Evolutionary conservation across 1,140 invertebrate genomes (phyloP).

Genomic region (Trinorchestia longiramus): DNA sequence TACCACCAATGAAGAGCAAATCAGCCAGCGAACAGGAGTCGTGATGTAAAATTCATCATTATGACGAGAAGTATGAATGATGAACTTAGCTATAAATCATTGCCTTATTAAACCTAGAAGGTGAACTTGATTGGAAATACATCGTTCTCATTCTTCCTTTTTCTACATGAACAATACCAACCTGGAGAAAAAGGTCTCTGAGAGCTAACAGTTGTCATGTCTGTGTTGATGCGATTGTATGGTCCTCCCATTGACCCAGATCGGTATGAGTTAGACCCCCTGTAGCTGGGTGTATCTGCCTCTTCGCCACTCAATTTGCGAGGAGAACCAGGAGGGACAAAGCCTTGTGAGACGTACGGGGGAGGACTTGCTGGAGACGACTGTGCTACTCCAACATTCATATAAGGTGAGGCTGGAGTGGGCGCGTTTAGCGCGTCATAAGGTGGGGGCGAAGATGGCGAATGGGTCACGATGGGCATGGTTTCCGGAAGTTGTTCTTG

Average conservation of each 20-base stretch:
- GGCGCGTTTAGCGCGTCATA: background rate
- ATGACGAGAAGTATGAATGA: no score
- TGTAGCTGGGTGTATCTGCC: background rate
- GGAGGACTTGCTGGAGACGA: background rate
- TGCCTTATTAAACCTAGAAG: no score
- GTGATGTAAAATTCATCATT: no score
- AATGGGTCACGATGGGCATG: background rate
- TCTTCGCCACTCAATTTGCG: background rate
- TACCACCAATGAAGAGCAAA: no score
- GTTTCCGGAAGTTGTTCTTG: background rate
- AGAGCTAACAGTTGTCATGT: constrained; percentile 38
- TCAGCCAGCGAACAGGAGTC: no score
- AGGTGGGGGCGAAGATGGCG: background rate
- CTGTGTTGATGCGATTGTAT: background rate
- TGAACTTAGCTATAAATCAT: no score
- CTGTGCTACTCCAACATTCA: background rate
- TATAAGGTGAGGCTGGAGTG: constrained; percentile 4
- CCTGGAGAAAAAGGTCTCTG: background rate
- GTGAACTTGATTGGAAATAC: no score
- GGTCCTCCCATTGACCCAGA: background rate
- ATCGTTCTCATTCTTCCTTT: no score
- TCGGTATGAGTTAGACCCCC: background rate
- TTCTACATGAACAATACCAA: background rate
- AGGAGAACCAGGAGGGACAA: background rate
- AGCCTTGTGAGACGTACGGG: constrained; percentile 31